Base-by-base conservation (phyloP, 1,140 invertebrate genomes). In the Papilio aristodemus region DNA sequence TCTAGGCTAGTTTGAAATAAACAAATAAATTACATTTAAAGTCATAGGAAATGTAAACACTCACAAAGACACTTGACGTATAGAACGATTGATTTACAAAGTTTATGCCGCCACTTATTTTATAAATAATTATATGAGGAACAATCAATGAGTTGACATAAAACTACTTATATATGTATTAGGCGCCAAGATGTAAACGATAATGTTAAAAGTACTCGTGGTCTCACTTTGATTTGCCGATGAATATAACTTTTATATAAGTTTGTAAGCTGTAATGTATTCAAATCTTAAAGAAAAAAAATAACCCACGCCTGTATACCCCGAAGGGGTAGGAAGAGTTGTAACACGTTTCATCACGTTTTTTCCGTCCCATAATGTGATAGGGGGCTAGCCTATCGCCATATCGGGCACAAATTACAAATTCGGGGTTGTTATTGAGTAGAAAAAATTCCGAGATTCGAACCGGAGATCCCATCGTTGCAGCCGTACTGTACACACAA, bases 71-170 rank as follows among this genome's bases (percentile, higher is more conserved):
- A 54, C 46, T 54, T 25, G 27, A 32, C 27, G 27, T 32, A 54
- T 19, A 54, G 6, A 22, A 0, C 46, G 19, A 22, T 54, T 22
- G 46, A 22, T 11, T 54, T 13, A 54, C 10, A 54, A 54, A 54
- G 46, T 22, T 54, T 54, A 22, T 54, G 46, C 46, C 46, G 46
- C 46, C 46, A 54, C 46, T 54, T 54, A 54, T 54, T 54, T 54
- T 22, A 54, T 22, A 5, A 22, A 22, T 54, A 11, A 17, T n/a
- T 43, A 25, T 54, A 22, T 54, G 17, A 54, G 22, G 46, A 54
- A 11, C 17, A 50, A 19, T 50, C 19, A 54, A 22, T 54, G 46
- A 54, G 46, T 54, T 54, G 4, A 54, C 46, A 54, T 25, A 54
- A 54, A 54, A 54, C 14, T n/a, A 54, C 46, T 54, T 54, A 4